Evolutionary conservation across 2,888 invertebrate genomes (phyloP).

Genomic region (Athalia rosae): DNA sequence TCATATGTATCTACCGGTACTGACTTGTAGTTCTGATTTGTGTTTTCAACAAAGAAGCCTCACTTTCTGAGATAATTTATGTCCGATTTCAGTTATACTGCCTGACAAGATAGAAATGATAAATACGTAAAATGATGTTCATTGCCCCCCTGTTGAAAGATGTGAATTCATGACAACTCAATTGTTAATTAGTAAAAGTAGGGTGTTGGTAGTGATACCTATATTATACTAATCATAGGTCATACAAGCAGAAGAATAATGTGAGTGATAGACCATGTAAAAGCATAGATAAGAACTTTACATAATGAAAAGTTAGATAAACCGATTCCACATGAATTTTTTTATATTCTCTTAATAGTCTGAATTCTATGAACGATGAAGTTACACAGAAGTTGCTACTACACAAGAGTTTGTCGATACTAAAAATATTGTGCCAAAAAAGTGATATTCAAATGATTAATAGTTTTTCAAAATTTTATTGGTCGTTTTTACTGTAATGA

Average conservation of each 20-base stretch:
- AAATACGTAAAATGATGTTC: conserved; percentile 8
- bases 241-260: conserved; percentile 22
- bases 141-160: conserved; percentile 27
- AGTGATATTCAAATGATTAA: conserved; percentile 15
- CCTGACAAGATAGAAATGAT: conserved; percentile 26
- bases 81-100: conserved; percentile 15
- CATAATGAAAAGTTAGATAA: neutral
- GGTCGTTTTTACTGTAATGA: neutral
- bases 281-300: neutral
- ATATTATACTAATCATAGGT: neutral
- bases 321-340: neutral
- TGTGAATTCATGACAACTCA: neutral
- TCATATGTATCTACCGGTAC: neutral
- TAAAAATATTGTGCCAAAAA: conserved; percentile 33
- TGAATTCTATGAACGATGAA: neutral
- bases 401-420: neutral
- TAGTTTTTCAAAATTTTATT: neutral
- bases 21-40: conserved; percentile 26
- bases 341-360: neutral
- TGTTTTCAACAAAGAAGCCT: neutral
- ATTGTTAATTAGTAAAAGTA: conserved; percentile 19
- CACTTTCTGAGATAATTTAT: neutral
- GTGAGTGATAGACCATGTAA: neutral
- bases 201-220: neutral
- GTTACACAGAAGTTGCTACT: neutral